A percentile compares a stretch with the other conserved stretches of the same genome.
These are phyloP conservation scores for Glandiceps talaboti DNA, from an alignment of 53 echinoderm and acorn worm genomes.

Conservation along the genomic window DNA sequence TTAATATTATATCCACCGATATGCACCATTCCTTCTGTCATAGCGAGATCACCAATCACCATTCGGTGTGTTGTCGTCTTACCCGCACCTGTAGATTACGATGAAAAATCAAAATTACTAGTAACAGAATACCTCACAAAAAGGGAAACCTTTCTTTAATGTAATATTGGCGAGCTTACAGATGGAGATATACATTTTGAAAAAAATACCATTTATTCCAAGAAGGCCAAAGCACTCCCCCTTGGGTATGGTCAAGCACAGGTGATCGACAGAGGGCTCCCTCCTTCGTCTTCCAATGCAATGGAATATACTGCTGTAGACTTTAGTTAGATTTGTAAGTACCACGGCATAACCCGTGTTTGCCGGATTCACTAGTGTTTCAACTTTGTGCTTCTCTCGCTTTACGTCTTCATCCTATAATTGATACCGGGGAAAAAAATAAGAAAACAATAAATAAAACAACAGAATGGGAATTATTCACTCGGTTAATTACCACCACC, in stretches of 20 bases:
- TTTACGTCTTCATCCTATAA: constrained; percentile 82
- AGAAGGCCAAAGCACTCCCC: constrained; percentile 97
- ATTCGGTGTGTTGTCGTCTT: constrained; percentile 94
- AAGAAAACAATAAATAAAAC: no score
- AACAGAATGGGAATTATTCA: no score
- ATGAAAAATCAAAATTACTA: no score
- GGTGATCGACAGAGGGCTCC: constrained; percentile 70
- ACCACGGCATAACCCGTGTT: constrained; percentile 54
- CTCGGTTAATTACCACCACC: no score
- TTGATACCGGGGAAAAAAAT: no score
- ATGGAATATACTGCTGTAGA: constrained; percentile 4
- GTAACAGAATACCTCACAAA: no score
- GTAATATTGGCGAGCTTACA: no score
- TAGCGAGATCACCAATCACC: constrained; percentile 73
- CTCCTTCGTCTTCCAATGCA: background rate
- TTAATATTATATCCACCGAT: constrained; percentile 80
- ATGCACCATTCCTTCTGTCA: constrained; percentile 79
- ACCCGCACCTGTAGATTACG: constrained; percentile 85
- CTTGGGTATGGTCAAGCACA: constrained; percentile 73
- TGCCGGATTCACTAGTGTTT: constrained; percentile 22
- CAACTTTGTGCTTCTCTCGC: constrained; percentile 47
- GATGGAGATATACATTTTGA: no score
- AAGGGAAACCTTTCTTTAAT: no score
- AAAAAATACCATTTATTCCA: constrained; percentile 96
- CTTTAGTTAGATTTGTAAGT: constrained; percentile 89